Evolutionary conservation across 2,797 vertebrate genomes (phyloP), one percentile per base, ranked within the genome.

Genomic region (Sebastes hubbsi): DNA sequence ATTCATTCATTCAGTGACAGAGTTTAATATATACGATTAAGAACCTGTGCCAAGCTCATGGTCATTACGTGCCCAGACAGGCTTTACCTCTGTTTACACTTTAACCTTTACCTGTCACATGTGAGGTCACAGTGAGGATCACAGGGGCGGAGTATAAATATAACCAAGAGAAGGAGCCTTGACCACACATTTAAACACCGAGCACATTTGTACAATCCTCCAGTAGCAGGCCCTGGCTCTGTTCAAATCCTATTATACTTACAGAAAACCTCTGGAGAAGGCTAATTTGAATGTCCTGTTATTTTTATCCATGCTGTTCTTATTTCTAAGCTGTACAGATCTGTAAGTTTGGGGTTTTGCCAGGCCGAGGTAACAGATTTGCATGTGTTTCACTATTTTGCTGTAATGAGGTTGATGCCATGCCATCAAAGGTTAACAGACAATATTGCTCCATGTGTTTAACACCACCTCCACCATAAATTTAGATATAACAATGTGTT

Each of bases 161-260:
- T 73, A 82, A 85, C 81, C 36, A 38, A 4, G 72, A 54, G 63
- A 67, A 63, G 46, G 8, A 75, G 55, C 58, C 62, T 60, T 68
- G 54, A 42, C 64, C 13, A 4, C 61, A 66, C 24, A 27, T 54
- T 79, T 74, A 83, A 65, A 72, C 68, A 38, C 36, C 38, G 42
- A 63, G 20, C 29, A 67, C 72, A 79, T 86, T 84, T 58, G 64
- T 74, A 73, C 65, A 79, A 80, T 82, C 81, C 64, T 58, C 55
- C 71, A 56, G 80, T 7, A 64, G 54, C 75, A 87, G 52, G 22
- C 29, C 27, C 63, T 72, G 1, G 5, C 59, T 58, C 13, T 70
- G 49, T 2, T 46, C 74, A 73, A 75, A 83, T 85, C 78, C 69
- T 72, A 62, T 42, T 61, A 59, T 52, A 75, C 71, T 81, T 79